Conservation (phyloP, 2,797 vertebrate species). For the Leptodactylus fallax region DNA sequence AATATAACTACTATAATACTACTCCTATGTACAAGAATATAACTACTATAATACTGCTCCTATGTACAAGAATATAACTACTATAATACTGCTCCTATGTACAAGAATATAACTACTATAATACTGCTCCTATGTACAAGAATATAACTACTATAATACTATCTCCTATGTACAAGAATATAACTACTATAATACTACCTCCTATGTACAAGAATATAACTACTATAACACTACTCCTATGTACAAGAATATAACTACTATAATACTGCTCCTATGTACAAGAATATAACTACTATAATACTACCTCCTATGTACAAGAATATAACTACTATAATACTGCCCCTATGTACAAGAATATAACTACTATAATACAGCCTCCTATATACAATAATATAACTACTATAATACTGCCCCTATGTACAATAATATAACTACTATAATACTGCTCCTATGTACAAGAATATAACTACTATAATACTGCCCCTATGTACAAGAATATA, state of each 20-base stretch:
- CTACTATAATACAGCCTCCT: slow-evolving; percentile 9
- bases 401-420: not conserved
- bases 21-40: not conserved
- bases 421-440: slow-evolving; percentile 18
- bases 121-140: slow-evolving; percentile 13
- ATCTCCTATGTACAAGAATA: slow-evolving; percentile 3
- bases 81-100: not conserved
- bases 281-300: not conserved
- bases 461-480: slow-evolving; percentile 3
- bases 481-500: slow-evolving; percentile 6
- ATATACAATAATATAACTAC: slow-evolving; percentile 4
- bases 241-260: slow-evolving; percentile 13
- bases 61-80: not conserved
- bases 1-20: slow-evolving; percentile 17
- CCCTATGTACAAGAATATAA: slow-evolving; percentile 1
- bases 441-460: slow-evolving; percentile 7
- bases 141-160: slow-evolving; percentile 19
- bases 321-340: too few species aligned
- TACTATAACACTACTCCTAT: not conserved
- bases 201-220: slow-evolving; percentile 3
- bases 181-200: not conserved
- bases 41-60: not conserved
- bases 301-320: not conserved
- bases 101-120: slow-evolving; percentile 25
- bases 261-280: slow-evolving; percentile 7